A percentile compares a stretch with the other conserved stretches of the same genome.
Evolutionary conservation across 2,113 vertebrate species (phyloP).

Genomic region (Orcinus orca): DNA sequence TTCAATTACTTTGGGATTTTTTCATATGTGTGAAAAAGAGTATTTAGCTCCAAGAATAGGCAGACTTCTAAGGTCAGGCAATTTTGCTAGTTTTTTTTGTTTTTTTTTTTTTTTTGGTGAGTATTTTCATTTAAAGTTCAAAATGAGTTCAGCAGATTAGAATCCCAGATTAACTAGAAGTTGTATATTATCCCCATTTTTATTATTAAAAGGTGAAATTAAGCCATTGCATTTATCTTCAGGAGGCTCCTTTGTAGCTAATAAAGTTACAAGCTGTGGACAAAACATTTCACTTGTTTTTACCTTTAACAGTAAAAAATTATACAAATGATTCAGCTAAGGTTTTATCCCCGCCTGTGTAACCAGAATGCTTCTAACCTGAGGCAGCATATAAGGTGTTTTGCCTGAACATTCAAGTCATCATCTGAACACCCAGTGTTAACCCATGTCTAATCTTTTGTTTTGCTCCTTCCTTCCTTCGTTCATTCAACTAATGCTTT

Average conservation of each 20-base stretch:
- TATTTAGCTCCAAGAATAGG: constrained; percentile 57
- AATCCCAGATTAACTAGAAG: constrained; percentile 37
- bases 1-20: constrained; percentile 74
- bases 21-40: constrained; percentile 60
- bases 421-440: not conserved
- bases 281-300: not conserved
- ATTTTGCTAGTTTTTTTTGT: not conserved
- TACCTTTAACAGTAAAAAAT: constrained; percentile 19
- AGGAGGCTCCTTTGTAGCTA: not conserved
- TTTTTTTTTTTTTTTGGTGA: not conserved
- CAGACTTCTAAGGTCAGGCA: not conserved
- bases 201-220: constrained; percentile 23
- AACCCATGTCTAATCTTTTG: not conserved
- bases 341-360: not conserved
- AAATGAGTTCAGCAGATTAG: constrained; percentile 61
- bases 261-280: not conserved
- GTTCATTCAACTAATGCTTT: not conserved
- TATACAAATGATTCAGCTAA: not conserved
- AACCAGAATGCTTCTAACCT: not conserved
- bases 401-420: not conserved
- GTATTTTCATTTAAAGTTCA: constrained; percentile 66
- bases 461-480: not conserved
- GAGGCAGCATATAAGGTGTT: not conserved
- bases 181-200: constrained; percentile 4
- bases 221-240: constrained; percentile 16